A percentile compares a stretch with the other conserved stretches of the same genome.
Conservation (phyloP, 2,797 vertebrate species). For the Crypturellus tataupa region DNA sequence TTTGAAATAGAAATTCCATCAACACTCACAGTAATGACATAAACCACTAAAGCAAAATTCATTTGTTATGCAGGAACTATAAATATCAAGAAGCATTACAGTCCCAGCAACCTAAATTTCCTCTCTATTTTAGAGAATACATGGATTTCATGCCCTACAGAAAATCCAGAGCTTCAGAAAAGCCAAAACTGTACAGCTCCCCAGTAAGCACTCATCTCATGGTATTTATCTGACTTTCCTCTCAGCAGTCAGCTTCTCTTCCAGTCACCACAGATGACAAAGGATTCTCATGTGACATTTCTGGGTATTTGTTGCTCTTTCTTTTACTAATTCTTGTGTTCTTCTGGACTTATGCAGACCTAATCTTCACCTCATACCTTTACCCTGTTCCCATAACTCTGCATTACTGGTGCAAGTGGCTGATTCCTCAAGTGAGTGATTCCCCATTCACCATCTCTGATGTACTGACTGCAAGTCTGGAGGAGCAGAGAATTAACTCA, state of each 20-base stretch:
- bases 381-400: neutral
- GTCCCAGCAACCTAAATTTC: neutral
- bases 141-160: neutral
- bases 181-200: neutral
- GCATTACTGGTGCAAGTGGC: neutral
- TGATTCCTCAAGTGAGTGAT: too few species aligned
- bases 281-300: neutral
- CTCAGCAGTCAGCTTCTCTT: neutral
- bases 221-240: neutral
- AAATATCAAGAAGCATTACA: neutral
- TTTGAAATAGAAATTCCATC: neutral
- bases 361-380: neutral
- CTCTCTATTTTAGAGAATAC: neutral
- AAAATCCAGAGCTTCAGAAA: neutral
- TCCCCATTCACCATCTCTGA: neutral
- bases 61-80: neutral
- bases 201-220: neutral
- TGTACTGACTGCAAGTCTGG: neutral
- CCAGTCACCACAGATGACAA: neutral
- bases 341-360: neutral
- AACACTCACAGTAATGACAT: neutral
- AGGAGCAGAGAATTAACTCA: neutral
- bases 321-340: neutral
- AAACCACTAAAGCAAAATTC: neutral
- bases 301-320: neutral